Percentiles rank a stretch among this genome's conserved stretches.
Conservation (phyloP, 1,140 invertebrate species). For the Lucilia cuprina region DNA sequence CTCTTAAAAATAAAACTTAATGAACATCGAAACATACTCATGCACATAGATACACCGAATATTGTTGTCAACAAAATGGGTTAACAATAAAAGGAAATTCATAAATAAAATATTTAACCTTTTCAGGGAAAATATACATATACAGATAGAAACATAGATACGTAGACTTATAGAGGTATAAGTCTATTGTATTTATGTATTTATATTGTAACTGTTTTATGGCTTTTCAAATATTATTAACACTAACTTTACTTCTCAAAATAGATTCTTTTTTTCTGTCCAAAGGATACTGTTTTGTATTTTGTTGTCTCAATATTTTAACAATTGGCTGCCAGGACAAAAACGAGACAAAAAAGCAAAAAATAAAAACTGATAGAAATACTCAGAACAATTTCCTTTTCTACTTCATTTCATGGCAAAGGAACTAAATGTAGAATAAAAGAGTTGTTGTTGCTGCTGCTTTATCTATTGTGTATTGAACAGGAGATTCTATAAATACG, state of each 20-base stretch:
- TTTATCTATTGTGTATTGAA: neutral
- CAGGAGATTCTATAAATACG: neutral
- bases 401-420: neutral
- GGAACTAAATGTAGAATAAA: neutral
- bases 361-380: no score
- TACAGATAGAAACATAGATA: neutral
- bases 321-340: neutral
- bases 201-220: conserved; percentile 6
- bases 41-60: no score
- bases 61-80: neutral
- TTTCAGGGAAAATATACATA: neutral
- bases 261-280: neutral
- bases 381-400: neutral
- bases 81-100: neutral
- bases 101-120: neutral
- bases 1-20: neutral
- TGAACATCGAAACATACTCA: neutral
- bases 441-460: neutral
- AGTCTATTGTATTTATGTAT: neutral
- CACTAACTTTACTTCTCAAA: no score
- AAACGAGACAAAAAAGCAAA: no score
- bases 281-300: neutral
- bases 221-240: neutral
- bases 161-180: no score
- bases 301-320: neutral